Evolutionary conservation across 2,888 invertebrate species (phyloP).

Genomic region (Heteromurus nitidus): DNA sequence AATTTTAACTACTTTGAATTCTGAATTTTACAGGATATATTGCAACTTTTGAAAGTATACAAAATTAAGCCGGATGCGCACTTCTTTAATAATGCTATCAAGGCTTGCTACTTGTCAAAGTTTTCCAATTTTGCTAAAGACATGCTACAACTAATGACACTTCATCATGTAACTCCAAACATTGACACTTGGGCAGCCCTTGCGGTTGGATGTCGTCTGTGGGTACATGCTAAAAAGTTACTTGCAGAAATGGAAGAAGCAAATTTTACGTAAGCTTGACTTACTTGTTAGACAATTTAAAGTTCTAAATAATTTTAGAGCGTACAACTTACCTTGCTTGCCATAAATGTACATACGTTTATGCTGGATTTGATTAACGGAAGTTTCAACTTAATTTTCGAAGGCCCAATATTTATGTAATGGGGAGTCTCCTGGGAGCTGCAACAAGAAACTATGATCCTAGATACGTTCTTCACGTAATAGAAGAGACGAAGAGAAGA

Average conservation of each 20-base stretch:
- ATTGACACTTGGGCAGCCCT: constrained; percentile 91
- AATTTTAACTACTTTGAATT: constrained; percentile 13
- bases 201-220: constrained; percentile 83
- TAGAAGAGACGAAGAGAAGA: constrained; percentile 81
- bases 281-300: constrained; percentile 20
- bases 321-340: no score
- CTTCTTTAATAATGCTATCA: constrained; percentile 91
- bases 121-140: constrained; percentile 84
- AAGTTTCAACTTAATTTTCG: constrained; percentile 73
- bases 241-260: constrained; percentile 83
- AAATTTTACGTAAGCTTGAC: constrained; percentile 80
- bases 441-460: constrained; percentile 81
- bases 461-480: constrained; percentile 82
- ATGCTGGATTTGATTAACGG: background rate
- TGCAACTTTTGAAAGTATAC: constrained; percentile 80
- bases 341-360: no score
- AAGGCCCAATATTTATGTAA: constrained; percentile 84
- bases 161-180: constrained; percentile 79
- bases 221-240: constrained; percentile 81
- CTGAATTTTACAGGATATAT: constrained; percentile 76
- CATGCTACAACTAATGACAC: constrained; percentile 64
- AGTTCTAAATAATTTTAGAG: background rate
- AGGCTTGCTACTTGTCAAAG: constrained; percentile 83
- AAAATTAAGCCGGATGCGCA: constrained; percentile 84
- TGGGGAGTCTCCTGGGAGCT: constrained; percentile 84